Evolutionary conservation across 2,113 vertebrate genomes (phyloP).

Genomic region (Amazona guildingii): DNA sequence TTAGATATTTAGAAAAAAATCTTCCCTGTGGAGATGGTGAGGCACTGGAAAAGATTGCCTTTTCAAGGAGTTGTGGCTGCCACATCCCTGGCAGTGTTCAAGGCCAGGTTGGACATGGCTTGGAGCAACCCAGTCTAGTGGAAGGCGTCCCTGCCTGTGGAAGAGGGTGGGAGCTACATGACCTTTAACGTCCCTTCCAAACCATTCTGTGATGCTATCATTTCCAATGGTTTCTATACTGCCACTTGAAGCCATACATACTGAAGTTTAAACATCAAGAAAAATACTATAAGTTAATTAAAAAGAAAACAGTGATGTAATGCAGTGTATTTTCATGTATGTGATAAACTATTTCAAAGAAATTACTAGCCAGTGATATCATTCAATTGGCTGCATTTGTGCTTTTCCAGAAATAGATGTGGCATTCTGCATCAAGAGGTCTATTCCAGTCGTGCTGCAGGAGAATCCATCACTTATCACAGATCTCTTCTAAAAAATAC

Average conservation of each 20-base stretch:
- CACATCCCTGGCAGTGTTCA: background rate
- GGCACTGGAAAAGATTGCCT: background rate
- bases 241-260: background rate
- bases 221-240: background rate
- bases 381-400: background rate
- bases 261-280: background rate
- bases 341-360: constrained; percentile 14
- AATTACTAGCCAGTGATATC: constrained; percentile 39
- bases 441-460: background rate
- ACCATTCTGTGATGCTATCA: background rate
- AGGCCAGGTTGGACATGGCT: background rate
- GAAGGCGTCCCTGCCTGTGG: background rate
- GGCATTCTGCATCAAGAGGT: background rate
- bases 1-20: background rate
- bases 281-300: background rate
- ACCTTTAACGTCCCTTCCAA: background rate
- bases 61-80: background rate
- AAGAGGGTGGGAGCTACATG: background rate
- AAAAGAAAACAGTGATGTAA: background rate
- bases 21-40: background rate
- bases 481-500: background rate
- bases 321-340: background rate
- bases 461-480: background rate
- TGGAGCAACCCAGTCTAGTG: background rate
- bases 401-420: constrained; percentile 12